phyloP scores from a whole-genome alignment of 1,140 invertebrate genomes.

The Ceratoteleas bidentatus region DNA sequence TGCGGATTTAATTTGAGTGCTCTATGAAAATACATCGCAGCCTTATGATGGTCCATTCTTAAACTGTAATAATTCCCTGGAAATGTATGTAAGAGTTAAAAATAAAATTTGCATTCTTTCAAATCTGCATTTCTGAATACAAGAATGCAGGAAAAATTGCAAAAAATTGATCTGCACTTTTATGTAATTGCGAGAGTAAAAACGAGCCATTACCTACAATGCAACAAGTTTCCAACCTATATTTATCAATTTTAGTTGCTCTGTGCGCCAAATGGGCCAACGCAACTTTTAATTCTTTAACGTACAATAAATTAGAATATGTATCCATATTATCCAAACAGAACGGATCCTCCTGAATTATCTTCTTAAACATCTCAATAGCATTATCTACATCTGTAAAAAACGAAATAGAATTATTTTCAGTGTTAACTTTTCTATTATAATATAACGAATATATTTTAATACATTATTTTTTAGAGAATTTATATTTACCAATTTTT shows the following conservation, averaged over 20 bases:
- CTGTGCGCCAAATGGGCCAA: conserved; percentile 96
- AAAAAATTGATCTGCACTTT: too few species aligned
- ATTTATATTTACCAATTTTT: too few species aligned
- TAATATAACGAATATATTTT: too few species aligned
- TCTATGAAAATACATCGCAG: conserved; percentile 97
- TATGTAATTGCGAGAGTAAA: too few species aligned
- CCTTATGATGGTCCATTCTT: conserved; percentile 97
- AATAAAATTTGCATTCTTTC: conserved; percentile 7
- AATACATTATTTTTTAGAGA: too few species aligned
- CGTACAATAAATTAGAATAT: conserved; percentile 97
- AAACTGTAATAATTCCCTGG: conserved; percentile 99
- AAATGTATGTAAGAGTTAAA: conserved; percentile 8
- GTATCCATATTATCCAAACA: conserved; percentile 97
- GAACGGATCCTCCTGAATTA: conserved; percentile 94
- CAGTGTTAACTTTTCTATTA: too few species aligned
- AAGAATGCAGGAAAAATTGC: too few species aligned
- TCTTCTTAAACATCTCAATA: conserved; percentile 90
- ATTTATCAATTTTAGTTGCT: conserved; percentile 97
- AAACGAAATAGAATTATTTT: too few species aligned
- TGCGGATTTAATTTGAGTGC: conserved; percentile 97
- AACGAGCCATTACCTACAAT: conserved; percentile 92
- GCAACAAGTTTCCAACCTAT: conserved; percentile 98
- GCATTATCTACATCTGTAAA: conserved; percentile 93
- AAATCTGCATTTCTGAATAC: too few species aligned
- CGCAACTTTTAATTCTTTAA: conserved; percentile 96